phyloP scores from a whole-genome alignment of 2,113 vertebrate species.

The Cranoglanis bouderius region DNA sequence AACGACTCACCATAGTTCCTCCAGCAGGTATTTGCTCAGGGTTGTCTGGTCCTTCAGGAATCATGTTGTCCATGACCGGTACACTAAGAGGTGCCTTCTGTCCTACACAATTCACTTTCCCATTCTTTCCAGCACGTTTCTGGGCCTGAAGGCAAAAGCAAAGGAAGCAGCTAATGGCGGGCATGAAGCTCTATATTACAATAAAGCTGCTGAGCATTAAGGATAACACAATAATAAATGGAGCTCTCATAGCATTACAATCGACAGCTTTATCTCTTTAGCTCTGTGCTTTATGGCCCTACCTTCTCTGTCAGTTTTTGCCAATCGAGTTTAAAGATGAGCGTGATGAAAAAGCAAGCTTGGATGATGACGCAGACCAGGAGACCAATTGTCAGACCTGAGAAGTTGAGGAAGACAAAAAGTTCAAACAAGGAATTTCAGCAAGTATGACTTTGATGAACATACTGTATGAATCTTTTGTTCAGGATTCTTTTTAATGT shows the following conservation, averaged over 20 bases:
- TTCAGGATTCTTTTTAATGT: not conserved
- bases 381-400: constrained; percentile 86
- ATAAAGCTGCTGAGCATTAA: not conserved
- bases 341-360: constrained; percentile 69
- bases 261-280: not conserved
- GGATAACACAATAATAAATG: not conserved
- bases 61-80: constrained; percentile 47
- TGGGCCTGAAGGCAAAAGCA: constrained; percentile 62
- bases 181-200: not conserved
- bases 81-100: constrained; percentile 43
- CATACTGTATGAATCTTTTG: not conserved
- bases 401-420: not conserved
- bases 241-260: not conserved
- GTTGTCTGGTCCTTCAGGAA: constrained; percentile 49
- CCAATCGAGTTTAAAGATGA: constrained; percentile 85
- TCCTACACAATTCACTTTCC: constrained; percentile 32
- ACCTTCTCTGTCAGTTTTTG: constrained; percentile 80
- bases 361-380: constrained; percentile 71
- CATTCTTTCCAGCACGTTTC: constrained; percentile 61
- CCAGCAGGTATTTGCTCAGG: constrained; percentile 3
- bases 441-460: not conserved
- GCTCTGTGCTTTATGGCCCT: not conserved
- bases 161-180: not conserved
- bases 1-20: constrained; percentile 25
- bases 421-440: not conserved